A percentile compares a stretch with the other conserved stretches of the same genome.
Evolutionary conservation across 2,888 invertebrate genomes (phyloP).

Genomic region (Salticus scenicus): DNA sequence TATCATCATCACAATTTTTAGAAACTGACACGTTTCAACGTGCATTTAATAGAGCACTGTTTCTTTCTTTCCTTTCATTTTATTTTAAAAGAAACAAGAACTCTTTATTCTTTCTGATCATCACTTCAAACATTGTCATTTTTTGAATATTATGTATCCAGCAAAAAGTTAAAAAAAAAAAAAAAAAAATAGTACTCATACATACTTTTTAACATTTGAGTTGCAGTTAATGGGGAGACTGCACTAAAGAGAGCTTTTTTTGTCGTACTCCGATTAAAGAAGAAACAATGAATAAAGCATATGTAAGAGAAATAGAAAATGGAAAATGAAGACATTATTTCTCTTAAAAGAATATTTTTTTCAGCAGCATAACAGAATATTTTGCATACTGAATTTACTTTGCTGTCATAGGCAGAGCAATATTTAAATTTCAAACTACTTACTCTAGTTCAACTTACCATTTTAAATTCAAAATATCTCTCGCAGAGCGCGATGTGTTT

Average conservation of each 20-base stretch:
- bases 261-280: neutral
- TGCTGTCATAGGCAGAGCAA: neutral
- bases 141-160: conserved; percentile 1
- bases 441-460: neutral
- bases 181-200: no score
- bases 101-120: neutral
- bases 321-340: conserved; percentile 2
- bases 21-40: neutral
- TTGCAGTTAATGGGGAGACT: conserved; percentile 53
- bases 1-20: neutral
- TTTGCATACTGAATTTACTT: conserved; percentile 5
- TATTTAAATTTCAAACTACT: neutral
- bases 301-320: neutral
- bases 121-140: neutral
- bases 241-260: conserved; percentile 37
- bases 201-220: conserved; percentile 64
- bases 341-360: conserved; percentile 1
- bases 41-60: neutral
- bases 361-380: neutral
- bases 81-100: neutral
- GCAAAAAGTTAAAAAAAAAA: conserved; percentile 18
- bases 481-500: neutral
- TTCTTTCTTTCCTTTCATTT: no score
- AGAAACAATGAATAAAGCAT: conserved; percentile 8
- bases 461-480: neutral